phyloP scores from a whole-genome alignment of 2,113 vertebrate genomes.

The Collichthys lucidus region DNA sequence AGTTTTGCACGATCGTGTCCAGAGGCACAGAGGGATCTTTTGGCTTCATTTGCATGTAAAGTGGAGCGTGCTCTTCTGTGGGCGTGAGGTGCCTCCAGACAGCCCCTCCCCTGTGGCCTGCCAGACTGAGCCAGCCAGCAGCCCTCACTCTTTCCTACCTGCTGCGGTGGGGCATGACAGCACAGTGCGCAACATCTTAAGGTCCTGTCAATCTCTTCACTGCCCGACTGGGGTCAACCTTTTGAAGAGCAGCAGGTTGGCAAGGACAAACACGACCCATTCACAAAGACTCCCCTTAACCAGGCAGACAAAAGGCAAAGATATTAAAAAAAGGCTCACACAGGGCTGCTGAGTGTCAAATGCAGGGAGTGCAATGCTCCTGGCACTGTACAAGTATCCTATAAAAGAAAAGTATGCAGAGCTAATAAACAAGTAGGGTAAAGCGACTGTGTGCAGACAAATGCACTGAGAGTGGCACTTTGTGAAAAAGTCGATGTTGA shows the following conservation, averaged over 20 bases:
- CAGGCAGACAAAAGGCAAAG: conserved; percentile 59
- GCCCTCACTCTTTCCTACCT: conserved; percentile 74
- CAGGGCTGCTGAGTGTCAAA: conserved; percentile 35
- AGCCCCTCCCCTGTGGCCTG: conserved; percentile 73
- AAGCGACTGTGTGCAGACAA: conserved; percentile 55
- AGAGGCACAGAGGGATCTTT: conserved; percentile 75
- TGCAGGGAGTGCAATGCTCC: conserved; percentile 29
- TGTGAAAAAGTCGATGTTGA: conserved; percentile 70
- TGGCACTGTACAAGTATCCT: conserved; percentile 57
- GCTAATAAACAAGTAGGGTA: conserved; percentile 61
- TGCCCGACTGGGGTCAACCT: conserved; percentile 71
- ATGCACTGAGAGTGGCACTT: conserved; percentile 58
- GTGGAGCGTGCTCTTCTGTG: conserved; percentile 69
- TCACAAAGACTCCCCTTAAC: conserved; percentile 60
- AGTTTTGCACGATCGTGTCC: conserved; percentile 67
- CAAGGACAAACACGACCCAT: conserved; percentile 77
- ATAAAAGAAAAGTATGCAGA: conserved; percentile 53
- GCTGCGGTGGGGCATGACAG: conserved; percentile 78
- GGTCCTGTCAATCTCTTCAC: conserved; percentile 79
- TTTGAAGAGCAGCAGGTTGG: conserved; percentile 74
- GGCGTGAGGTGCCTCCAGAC: conserved; percentile 75
- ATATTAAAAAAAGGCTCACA: conserved; percentile 65
- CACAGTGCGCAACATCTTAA: conserved; percentile 77
- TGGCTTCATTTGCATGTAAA: conserved; percentile 85
- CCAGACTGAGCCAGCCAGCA: conserved; percentile 74